phyloP scores from a whole-genome alignment of 37 sponge, comb jelly and placozoan genomes.

The Oopsacas minuta region DNA sequence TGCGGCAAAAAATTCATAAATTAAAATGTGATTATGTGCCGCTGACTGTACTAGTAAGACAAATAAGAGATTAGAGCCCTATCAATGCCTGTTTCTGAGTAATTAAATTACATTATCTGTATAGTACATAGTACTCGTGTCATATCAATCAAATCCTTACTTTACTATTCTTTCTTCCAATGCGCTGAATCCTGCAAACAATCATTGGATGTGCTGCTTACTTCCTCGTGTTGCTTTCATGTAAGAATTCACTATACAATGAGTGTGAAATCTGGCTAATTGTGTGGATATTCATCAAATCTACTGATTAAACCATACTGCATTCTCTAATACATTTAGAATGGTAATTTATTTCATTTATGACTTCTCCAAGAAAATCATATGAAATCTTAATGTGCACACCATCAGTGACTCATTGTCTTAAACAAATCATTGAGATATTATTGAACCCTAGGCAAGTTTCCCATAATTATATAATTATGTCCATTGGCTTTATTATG shows the following conservation, averaged over 20 bases:
- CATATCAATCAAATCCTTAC: no score
- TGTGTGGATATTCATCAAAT: not conserved
- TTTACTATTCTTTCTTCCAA: not conserved
- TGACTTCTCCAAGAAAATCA: not conserved
- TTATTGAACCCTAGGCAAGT: not conserved
- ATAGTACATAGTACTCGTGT: no score
- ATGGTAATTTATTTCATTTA: not conserved
- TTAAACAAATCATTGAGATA: not conserved
- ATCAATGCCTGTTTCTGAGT: no score
- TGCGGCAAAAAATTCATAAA: no score
- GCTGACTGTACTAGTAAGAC: no score
- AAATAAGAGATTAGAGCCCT: no score
- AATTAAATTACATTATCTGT: no score
- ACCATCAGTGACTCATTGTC: no score
- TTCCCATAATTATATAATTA: not conserved
- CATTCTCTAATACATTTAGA: not conserved
- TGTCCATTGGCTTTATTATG: no score
- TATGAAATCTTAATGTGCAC: constrained; percentile 1
- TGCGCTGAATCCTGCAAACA: not conserved
- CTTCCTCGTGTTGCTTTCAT: not conserved
- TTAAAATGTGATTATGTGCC: no score
- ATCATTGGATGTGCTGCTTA: not conserved
- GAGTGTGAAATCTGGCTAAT: not conserved
- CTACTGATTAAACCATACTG: not conserved
- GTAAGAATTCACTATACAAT: not conserved